Conservation (phyloP, 2,888 invertebrate species). For the Amiota mariae region DNA sequence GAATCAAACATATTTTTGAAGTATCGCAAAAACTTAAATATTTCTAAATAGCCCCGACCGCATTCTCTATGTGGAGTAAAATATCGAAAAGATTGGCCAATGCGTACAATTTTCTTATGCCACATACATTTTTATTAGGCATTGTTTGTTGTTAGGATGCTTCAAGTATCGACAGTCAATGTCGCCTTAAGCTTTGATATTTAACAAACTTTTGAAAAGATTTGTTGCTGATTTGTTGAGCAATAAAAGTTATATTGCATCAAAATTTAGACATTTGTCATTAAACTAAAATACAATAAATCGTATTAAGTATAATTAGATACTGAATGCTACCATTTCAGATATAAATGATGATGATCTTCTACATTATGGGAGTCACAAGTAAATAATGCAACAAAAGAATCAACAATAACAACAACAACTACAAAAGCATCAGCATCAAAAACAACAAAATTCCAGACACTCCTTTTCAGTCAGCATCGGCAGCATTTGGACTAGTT, state of each 20-base stretch:
- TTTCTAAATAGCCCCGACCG: too few relatives aligned
- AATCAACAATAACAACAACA: not conserved
- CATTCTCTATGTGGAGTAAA: too few relatives aligned
- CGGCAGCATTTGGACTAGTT: conserved; percentile 31
- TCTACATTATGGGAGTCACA: not conserved
- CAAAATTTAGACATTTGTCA: conserved; percentile 17
- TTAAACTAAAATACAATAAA: not conserved
- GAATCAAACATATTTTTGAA: too few relatives aligned
- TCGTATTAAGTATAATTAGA: conserved; percentile 1
- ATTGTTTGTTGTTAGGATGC: conserved; percentile 9
- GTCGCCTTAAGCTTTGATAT: conserved; percentile 11
- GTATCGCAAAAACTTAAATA: too few relatives aligned
- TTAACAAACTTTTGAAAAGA: not conserved
- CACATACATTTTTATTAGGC: conserved; percentile 13
- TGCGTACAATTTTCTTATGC: not conserved
- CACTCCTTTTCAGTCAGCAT: conserved; percentile 44
- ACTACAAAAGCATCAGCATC: too few relatives aligned
- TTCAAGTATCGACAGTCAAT: not conserved
- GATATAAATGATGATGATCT: not conserved
- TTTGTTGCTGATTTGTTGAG: too few relatives aligned
- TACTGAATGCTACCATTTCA: not conserved
- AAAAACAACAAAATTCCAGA: conserved; percentile 44
- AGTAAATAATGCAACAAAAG: conserved; percentile 38
- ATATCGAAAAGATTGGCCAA: not conserved
- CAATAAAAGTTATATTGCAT: too few relatives aligned